A percentile compares a stretch with the other conserved stretches of the same genome.
Evolutionary conservation across 2,113 vertebrate genomes (phyloP).

Genomic region (Gambusia holbrooki): DNA sequence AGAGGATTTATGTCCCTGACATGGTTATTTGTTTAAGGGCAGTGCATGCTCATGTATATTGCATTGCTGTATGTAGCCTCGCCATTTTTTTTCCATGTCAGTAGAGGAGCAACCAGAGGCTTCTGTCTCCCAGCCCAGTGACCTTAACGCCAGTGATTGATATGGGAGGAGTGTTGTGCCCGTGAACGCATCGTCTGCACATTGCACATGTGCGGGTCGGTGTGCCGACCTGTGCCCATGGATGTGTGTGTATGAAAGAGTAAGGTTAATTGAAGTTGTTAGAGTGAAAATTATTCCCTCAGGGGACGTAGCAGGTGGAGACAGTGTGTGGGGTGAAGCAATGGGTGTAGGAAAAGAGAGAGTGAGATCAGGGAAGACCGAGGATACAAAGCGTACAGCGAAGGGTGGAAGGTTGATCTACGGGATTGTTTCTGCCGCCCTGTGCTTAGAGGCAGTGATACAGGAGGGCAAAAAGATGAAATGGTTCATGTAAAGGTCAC

Average conservation of each 20-base stretch:
- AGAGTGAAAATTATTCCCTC: conserved; percentile 75
- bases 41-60: conserved; percentile 9
- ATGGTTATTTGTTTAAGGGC: conserved; percentile 40
- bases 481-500: conserved; percentile 78
- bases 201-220: conserved; percentile 6
- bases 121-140: conserved; percentile 49
- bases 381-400: conserved; percentile 3
- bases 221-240: background rate
- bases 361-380: conserved; percentile 9
- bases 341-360: conserved; percentile 46
- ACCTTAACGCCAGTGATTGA: conserved; percentile 67
- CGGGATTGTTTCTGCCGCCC: conserved; percentile 49
- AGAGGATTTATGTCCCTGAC: conserved; percentile 36
- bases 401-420: conserved; percentile 26
- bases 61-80: conserved; percentile 15
- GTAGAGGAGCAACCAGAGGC: conserved; percentile 21
- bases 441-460: conserved; percentile 65
- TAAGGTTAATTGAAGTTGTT: conserved; percentile 79
- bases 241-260: conserved; percentile 36
- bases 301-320: conserved; percentile 53
- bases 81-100: conserved; percentile 47
- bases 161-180: conserved; percentile 15
- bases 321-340: conserved; percentile 53
- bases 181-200: conserved; percentile 12
- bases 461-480: conserved; percentile 63